phyloP scores from a whole-genome alignment of 2,113 vertebrate genomes.

The Chlorocebus sabaeus region DNA sequence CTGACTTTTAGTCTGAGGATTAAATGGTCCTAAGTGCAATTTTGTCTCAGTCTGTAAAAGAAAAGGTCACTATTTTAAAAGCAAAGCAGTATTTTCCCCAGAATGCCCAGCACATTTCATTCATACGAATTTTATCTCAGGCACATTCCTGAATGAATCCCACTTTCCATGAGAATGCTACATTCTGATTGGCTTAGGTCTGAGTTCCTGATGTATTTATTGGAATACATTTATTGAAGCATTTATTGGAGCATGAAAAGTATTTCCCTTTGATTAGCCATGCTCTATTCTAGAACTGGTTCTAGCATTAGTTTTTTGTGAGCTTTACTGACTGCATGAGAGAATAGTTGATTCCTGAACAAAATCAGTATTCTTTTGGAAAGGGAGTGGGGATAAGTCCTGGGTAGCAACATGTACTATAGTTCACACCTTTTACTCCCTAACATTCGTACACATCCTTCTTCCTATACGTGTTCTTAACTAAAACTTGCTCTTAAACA shows the following conservation, averaged over 20 bases:
- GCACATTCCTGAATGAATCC: not conserved
- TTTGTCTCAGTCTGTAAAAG: not conserved
- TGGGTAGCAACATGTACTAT: not conserved
- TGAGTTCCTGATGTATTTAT: not conserved
- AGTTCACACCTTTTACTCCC: not conserved
- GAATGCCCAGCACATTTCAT: not conserved
- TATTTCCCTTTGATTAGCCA: not conserved
- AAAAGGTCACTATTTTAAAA: not conserved
- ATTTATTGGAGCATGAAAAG: not conserved
- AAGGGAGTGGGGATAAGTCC: not conserved
- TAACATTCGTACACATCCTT: not conserved
- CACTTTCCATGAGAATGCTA: not conserved
- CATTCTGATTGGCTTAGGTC: not conserved
- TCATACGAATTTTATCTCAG: not conserved
- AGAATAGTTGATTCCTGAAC: not conserved
- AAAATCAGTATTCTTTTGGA: not conserved
- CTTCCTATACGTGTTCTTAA: not conserved
- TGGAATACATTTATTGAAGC: not conserved
- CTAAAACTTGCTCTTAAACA: not conserved
- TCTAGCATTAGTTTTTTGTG: not conserved
- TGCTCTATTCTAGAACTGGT: not conserved
- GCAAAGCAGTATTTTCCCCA: not conserved
- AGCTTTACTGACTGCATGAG: not conserved
- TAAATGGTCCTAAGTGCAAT: not conserved
- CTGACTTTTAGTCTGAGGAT: not conserved